phyloP scores from a whole-genome alignment of 1,140 invertebrate genomes.

The Plodia interpunctella region DNA sequence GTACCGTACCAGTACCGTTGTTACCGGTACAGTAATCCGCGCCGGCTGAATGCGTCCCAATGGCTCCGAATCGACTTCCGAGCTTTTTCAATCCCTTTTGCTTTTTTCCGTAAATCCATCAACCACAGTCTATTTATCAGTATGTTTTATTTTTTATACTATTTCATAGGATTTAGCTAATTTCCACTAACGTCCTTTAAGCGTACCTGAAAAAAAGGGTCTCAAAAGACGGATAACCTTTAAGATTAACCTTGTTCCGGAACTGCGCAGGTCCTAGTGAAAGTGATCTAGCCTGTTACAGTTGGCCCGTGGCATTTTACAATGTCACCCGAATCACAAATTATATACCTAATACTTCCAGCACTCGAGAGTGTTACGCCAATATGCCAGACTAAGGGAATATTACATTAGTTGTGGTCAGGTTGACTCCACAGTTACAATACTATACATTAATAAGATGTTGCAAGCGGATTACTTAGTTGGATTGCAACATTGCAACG shows the following conservation, averaged over 20 bases:
- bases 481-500: background rate
- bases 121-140: no score
- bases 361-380: no score
- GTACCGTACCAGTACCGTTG: background rate
- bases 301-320: no score
- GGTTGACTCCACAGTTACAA: background rate
- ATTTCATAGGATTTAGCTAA: background rate
- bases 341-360: no score
- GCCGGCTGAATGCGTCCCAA: conserved; percentile 22
- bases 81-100: conserved; percentile 22
- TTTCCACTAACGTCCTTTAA: no score
- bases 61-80: conserved; percentile 25
- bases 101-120: conserved; percentile 19
- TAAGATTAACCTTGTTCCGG: no score
- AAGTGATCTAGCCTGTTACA: no score
- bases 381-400: no score
- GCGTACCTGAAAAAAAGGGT: no score
- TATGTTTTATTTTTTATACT: background rate
- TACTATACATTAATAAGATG: background rate
- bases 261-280: no score
- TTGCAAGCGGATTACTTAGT: background rate
- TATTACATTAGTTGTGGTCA: background rate
- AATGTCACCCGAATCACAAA: no score
- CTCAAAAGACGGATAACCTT: no score
- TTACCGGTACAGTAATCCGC: conserved; percentile 21